Percentiles rank a stretch among this genome's conserved stretches.
Evolutionary conservation across 92 coral and sea anemone genomes (phyloP).

Genomic region (Porites lobata): DNA sequence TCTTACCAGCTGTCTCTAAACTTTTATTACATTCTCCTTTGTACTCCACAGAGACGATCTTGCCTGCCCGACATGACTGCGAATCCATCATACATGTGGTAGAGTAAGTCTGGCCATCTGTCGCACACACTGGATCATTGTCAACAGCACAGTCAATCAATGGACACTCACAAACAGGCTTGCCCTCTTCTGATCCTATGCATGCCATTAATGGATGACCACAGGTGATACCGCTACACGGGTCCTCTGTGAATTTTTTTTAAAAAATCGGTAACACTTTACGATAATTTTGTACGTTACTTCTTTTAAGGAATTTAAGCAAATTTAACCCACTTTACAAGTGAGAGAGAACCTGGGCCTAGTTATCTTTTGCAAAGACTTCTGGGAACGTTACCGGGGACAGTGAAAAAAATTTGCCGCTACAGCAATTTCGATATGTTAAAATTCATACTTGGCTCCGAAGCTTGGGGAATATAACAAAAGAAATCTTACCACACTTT

Average conservation of each 20-base stretch:
- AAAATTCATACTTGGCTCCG: too few relatives aligned
- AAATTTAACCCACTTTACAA: too few relatives aligned
- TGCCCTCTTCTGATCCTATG: conserved; percentile 18
- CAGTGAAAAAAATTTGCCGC: too few relatives aligned
- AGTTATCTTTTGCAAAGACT: too few relatives aligned
- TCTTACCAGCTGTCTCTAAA: not conserved
- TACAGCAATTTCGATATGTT: too few relatives aligned
- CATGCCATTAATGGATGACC: conserved; percentile 67
- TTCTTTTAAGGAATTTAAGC: too few relatives aligned
- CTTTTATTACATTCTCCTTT: conserved; percentile 26
- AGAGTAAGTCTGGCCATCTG: conserved; percentile 64
- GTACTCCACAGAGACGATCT: conserved; percentile 36
- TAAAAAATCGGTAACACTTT: not conserved
- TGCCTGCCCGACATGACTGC: conserved; percentile 24
- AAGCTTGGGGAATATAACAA: too few relatives aligned
- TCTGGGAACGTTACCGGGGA: too few relatives aligned
- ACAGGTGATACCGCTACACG: conserved; percentile 38
- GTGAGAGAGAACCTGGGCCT: not conserved
- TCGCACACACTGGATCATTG: conserved; percentile 59
- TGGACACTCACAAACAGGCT: conserved; percentile 66
- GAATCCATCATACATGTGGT: conserved; percentile 42
- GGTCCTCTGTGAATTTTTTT: not conserved
- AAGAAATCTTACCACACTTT: conserved; percentile 24
- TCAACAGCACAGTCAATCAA: not conserved
- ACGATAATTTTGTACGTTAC: not conserved